Conservation (phyloP, 2,888 invertebrate genomes). For the Ophonus ardosiacus region DNA sequence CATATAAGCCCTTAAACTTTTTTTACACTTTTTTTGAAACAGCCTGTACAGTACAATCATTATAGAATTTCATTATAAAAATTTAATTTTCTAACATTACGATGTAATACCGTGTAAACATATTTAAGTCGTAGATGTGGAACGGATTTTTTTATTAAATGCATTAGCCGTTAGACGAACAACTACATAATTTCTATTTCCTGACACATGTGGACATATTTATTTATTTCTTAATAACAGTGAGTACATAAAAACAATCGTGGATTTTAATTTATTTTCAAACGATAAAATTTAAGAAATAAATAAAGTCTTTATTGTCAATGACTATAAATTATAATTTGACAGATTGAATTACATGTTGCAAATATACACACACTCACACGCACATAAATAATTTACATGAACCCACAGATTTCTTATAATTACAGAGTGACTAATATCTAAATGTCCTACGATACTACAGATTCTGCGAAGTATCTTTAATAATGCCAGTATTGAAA, state of each 20-base stretch:
- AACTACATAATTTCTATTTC: no score
- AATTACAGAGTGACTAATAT: background rate
- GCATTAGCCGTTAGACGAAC: background rate
- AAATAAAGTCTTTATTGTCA: background rate
- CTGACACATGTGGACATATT: no score
- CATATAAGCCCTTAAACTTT: no score
- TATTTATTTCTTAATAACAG: no score
- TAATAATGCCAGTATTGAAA: background rate
- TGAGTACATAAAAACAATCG: background rate
- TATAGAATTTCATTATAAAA: no score
- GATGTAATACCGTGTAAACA: background rate
- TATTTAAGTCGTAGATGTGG: background rate
- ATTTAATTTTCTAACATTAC: background rate
- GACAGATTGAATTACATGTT: background rate
- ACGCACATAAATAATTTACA: background rate
- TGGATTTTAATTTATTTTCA: background rate
- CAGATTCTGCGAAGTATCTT: background rate
- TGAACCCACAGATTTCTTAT: slow-evolving; percentile 14
- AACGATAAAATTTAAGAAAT: background rate
- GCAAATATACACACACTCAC: background rate
- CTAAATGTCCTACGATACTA: background rate
- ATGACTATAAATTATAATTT: background rate
- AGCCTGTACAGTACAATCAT: no score
- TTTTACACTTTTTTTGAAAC: no score
- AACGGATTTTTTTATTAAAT: background rate